Conservation (phyloP, 2,797 vertebrate species). For the Aplochiton taeniatus region DNA sequence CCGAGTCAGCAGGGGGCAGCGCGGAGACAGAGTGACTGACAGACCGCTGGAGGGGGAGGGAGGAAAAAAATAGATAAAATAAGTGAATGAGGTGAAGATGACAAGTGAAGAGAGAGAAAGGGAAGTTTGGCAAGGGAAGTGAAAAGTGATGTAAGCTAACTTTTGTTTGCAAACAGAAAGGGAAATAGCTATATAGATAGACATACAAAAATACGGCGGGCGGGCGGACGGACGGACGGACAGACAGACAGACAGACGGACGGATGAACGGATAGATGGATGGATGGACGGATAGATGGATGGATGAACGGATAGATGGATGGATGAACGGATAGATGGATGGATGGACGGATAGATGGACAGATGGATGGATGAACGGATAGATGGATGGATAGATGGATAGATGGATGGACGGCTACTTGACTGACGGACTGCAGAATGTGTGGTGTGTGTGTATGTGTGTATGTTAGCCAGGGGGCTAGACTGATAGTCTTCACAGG, state of each 20-base stretch:
- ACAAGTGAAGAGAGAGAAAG: neutral
- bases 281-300: too few species aligned
- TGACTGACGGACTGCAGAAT: neutral
- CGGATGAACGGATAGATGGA: too few species aligned
- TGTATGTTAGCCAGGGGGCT: neutral
- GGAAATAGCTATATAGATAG: neutral
- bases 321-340: too few species aligned
- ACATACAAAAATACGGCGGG: neutral
- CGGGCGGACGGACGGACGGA: too few species aligned
- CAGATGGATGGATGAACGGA: too few species aligned
- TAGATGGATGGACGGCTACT: neutral
- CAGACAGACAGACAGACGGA: too few species aligned
- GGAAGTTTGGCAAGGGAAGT: neutral
- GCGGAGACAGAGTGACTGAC: conserved; percentile 44
- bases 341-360: too few species aligned
- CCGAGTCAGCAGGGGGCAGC: conserved; percentile 47
- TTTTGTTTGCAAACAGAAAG: neutral
- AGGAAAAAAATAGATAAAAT: conserved; percentile 6
- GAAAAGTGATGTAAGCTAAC: neutral
- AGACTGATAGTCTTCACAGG: too few species aligned
- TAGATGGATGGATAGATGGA: too few species aligned
- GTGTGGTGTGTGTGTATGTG: conserved; percentile 1
- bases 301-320: too few species aligned
- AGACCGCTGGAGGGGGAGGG: conserved; percentile 26
- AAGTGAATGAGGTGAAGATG: neutral